Conservation (phyloP, 2,113 vertebrate species). For the Alouatta palliata region DNA sequence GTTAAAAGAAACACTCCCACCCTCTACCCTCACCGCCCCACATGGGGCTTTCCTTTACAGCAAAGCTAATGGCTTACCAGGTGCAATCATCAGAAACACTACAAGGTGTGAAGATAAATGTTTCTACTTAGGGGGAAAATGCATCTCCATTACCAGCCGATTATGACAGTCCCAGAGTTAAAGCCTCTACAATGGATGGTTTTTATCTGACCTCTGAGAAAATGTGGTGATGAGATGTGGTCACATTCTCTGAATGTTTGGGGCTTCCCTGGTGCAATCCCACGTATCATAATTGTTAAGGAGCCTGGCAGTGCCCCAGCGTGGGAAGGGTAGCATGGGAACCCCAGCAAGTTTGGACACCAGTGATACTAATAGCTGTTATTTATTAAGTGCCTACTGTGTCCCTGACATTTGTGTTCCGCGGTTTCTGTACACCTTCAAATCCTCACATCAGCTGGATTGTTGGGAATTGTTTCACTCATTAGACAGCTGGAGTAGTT, state of each 20-base stretch:
- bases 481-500: fast-evolving
- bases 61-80: neutral
- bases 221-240: neutral
- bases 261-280: neutral
- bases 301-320: neutral
- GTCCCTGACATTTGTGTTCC: too few species aligned
- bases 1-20: neutral
- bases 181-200: neutral
- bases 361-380: neutral
- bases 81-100: neutral
- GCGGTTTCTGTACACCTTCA: neutral
- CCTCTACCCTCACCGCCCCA: neutral
- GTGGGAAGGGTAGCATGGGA: neutral
- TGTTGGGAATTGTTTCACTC: neutral
- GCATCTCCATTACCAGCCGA: neutral
- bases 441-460: neutral
- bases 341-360: slow-evolving; percentile 3
- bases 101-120: neutral
- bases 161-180: neutral
- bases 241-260: neutral
- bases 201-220: slow-evolving; percentile 50
- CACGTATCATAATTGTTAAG: neutral
- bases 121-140: neutral
- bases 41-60: neutral
- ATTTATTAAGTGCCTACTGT: neutral